These are phyloP conservation scores for Taurulus bubalis DNA, from an alignment of 2,113 vertebrate species.

Conservation along the genomic window DNA sequence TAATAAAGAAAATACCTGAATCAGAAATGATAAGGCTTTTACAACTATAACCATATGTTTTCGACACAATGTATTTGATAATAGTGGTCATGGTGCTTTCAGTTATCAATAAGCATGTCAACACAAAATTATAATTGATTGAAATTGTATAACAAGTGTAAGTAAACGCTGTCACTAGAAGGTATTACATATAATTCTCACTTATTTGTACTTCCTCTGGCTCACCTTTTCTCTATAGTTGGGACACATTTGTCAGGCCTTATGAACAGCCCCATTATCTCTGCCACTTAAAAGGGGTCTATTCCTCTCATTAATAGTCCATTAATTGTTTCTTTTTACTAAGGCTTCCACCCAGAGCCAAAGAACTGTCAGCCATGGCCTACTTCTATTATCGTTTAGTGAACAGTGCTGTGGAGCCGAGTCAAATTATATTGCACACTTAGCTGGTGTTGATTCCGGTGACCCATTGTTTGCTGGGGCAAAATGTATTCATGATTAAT, in stretches of 20 bases:
- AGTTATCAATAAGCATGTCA: not conserved
- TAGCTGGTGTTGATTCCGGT: not conserved
- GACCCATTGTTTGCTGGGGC: not conserved
- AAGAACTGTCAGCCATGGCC: slow-evolving; percentile 50
- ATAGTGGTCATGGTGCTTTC: not conserved
- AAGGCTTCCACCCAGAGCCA: slow-evolving; percentile 58
- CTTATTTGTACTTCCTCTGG: not conserved
- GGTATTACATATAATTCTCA: not conserved
- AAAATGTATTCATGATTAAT: not conserved
- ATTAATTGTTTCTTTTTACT: slow-evolving; percentile 70
- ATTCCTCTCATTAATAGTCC: slow-evolving; percentile 67
- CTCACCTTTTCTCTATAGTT: slow-evolving; percentile 46
- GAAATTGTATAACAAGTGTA: no score
- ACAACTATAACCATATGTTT: not conserved
- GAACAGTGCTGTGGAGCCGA: slow-evolving; percentile 40
- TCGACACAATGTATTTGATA: not conserved
- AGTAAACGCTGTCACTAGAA: no score
- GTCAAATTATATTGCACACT: slow-evolving; percentile 11
- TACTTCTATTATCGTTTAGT: slow-evolving; percentile 56
- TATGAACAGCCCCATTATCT: slow-evolving; percentile 72
- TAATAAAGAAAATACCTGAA: not conserved
- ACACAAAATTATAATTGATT: not conserved
- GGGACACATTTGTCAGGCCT: slow-evolving; percentile 55
- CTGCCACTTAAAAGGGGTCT: slow-evolving; percentile 66
- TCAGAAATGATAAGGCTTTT: not conserved